Conservation (phyloP, 2,113 vertebrate species). For the Cervus canadensis region DNA sequence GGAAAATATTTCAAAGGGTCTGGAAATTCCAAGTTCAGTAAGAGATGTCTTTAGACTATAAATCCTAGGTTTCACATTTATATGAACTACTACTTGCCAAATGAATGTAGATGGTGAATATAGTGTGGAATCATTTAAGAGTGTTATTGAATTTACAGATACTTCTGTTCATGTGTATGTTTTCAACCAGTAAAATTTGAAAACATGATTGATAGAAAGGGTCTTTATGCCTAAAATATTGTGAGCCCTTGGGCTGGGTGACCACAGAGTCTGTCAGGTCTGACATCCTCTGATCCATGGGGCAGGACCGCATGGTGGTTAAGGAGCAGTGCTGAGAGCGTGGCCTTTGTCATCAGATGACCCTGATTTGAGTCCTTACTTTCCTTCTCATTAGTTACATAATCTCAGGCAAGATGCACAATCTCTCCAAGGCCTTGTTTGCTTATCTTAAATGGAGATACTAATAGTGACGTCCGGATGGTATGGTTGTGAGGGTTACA, state of each 20-base stretch:
- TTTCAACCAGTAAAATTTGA: not conserved
- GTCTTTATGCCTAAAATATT: not conserved
- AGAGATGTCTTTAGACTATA: not conserved
- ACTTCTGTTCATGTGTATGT: not conserved
- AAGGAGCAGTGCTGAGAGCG: not conserved
- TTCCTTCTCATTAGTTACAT: not conserved
- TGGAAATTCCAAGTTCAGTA: not conserved
- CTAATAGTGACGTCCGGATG: not conserved
- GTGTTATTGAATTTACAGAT: not conserved
- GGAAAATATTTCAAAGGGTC: not conserved
- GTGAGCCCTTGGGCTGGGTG: not conserved
- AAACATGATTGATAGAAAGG: not conserved
- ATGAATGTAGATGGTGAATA: not conserved
- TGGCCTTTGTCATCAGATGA: not conserved
- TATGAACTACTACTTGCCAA: not conserved
- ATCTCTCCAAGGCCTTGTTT: not conserved
- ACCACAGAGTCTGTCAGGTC: not conserved
- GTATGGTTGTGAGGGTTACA: not conserved
- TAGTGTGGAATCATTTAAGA: not conserved
- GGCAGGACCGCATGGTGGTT: not conserved
- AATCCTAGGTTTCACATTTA: not conserved
- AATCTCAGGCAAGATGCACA: not conserved
- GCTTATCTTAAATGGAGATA: not conserved
- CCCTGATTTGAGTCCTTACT: not conserved
- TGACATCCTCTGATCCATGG: not conserved